Evolutionary conservation across 2,888 invertebrate species (phyloP), one percentile per base, ranked within the genome.

Genomic region (Oscheius sp.): DNA sequence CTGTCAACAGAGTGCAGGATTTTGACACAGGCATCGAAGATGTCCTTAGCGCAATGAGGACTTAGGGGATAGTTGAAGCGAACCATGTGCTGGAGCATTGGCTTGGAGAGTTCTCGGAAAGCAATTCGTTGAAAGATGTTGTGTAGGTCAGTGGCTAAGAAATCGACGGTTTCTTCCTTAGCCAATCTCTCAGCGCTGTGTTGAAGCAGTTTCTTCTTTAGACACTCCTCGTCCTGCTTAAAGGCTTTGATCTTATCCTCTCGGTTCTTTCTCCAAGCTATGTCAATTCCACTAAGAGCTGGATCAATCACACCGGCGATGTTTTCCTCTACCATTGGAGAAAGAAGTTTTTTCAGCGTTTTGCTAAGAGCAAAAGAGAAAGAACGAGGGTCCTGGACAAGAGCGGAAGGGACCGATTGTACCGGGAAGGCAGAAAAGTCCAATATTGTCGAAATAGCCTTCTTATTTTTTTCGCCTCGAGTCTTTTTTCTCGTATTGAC

Each of bases 11-110:
- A 6, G 4, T 45, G 5, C 0, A 57, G 10, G 17, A 67, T n/a
- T 12, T 6, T 37, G 12, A 45, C 33, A 27, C 17, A 20, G 1
- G 45, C 45, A 10, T 55, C 45, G 33, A 45, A 42, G 23, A 67
- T 27, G n/a, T 4, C 10, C 31, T n/a, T 42, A 25, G 67, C 45
- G n/a, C 67, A 67, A 37, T 67, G 67, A 5, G 46, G 39, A 33
- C 65, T 65, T 23, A 65, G 20, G 1, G 65, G 65, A 33, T 65
- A 65, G 37, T 65, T 65, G 53, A 34, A 65, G 3, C 5, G 25
- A 15, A 65, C 34, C 65, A 65, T 65, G 23, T 65, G 65, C 2
- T 31, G 1, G 0, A 65, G 37, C 29, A 65, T 31, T 1, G 0
- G 37, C 5, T 15, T 50, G 12, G 52, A 31, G 17, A 33, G 12